Evolutionary conservation across 2,113 vertebrate species (phyloP), one percentile per base, ranked within the genome.

Genomic region (Ciconia stormi): DNA sequence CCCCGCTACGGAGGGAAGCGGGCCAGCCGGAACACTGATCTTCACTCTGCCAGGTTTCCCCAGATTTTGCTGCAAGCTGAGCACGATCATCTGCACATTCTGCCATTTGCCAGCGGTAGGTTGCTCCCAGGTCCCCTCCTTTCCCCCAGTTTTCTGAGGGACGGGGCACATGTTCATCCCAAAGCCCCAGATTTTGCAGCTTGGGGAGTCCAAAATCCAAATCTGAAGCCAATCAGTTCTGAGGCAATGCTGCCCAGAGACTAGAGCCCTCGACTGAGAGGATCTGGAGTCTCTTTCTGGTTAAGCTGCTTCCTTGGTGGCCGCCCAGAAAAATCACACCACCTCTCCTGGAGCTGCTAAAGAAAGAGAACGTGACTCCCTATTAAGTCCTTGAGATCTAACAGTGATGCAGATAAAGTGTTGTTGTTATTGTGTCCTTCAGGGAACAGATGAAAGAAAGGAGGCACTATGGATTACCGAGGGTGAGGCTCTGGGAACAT

Each of bases 401-500:
- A 53, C 42, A 88, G 65, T 1, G 40, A 74, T 79, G 80, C 44
- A 90, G 81, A 67, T 66, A n/a, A 81, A 90, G 70, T 15, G 1
- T 38, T 86, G 93, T 79, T 95, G 82, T 95, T 96, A 42, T 62
- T 90, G 87, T 95, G 88, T 95, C 88, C 92, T 96, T 82, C 29
- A 44, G 96, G 67, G 95, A 95, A 83, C 38, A 93, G 83, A 93
- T 70, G 93, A 97, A 97, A 96, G 95, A 61, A 87, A 93, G 66
- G 76, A 95, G 76, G 67, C 88, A 73, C 59, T 30, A 4, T 42
- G 95, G 82, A 96, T 96, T 96, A 95, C 34, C 2, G 1, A 93
- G 95, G 97, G 96, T 92, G 97, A 97, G 95, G 96, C 93, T 93
- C 95, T 97, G 96, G 82, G 93, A 97, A 97, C 90, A 23, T 46